Base-by-base conservation (phyloP, 2,888 invertebrate genomes). In the Selenia dentaria region DNA sequence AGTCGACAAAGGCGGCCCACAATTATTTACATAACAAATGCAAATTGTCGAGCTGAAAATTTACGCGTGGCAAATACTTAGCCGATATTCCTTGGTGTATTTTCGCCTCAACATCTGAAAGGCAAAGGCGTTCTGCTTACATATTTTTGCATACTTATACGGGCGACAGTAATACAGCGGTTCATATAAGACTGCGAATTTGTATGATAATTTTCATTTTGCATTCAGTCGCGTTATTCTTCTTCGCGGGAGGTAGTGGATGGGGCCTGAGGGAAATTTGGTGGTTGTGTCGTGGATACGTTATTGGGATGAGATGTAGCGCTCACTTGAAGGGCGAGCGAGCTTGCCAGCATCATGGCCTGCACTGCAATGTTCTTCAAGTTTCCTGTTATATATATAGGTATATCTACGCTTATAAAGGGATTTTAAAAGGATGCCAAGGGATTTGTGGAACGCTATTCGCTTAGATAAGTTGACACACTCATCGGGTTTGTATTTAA, bases 161-260 rank as follows among this genome's bases (percentile, higher is more conserved):
- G 65, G 72, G 51, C 71, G 78, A 83, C 83, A 82, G 79, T 79
- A 75, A 78, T 78, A 71, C 74, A 74, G 67, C 67, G 73, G 78
- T 79, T 85, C 82, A 83, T 84, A 85, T 81, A 83, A 83, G 83
- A 83, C 79, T 78, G 77, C 64, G 75, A 83, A 87, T 89, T 89
- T 86, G 86, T 89, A 88, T 88, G 88, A 87, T 88, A 89, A 89
- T 88, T 87, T 88, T 87, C 87, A 88, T 88, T 88, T 88, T 87
- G 87, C 87, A 87, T 89, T 86, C 83, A 74, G 79, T 79, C 70
- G 70, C 70, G 84, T 83, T 83, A 81, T 86, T 84, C 83, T 83
- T 83, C 83, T 81, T 70, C 68, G 74, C 67, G 74, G 74, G 74
- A 76, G 79, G 84, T 83, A 78, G 83, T 84, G 80, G 79, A 89